phyloP scores from a whole-genome alignment of 2,888 invertebrate species.

The Syrphus vitripennis region DNA sequence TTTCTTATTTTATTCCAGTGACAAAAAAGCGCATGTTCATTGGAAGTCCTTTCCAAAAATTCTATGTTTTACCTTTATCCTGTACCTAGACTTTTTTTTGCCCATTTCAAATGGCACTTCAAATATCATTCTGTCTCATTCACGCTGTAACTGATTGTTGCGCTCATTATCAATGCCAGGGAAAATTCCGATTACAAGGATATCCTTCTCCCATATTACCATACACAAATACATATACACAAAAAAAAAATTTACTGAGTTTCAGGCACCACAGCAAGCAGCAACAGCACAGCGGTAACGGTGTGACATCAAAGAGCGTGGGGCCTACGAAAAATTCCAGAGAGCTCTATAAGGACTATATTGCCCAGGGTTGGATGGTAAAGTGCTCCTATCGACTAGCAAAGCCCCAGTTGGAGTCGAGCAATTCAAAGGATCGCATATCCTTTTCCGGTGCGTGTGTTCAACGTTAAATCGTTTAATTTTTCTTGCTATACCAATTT shows the following conservation, averaged over 20 bases:
- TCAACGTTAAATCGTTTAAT: conserved; percentile 21
- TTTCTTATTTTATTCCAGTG: conserved; percentile 4
- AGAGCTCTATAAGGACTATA: conserved; percentile 47
- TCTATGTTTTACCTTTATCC: conserved; percentile 55
- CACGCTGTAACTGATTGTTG: conserved; percentile 35
- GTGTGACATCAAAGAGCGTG: conserved; percentile 27
- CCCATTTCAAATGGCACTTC: conserved; percentile 46
- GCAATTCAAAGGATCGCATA: conserved; percentile 70
- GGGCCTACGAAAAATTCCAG: conserved; percentile 30
- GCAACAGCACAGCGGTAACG: neutral
- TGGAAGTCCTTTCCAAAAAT: conserved; percentile 43
- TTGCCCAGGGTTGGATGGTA: conserved; percentile 67
- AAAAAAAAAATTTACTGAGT: conserved; percentile 5
- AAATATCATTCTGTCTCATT: conserved; percentile 30
- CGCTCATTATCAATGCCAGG: conserved; percentile 67
- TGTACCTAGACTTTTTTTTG: no score
- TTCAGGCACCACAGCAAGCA: neutral
- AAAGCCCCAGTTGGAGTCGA: conserved; percentile 69
- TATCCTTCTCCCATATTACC: conserved; percentile 50
- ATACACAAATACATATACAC: conserved; percentile 25
- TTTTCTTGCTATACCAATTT: neutral
- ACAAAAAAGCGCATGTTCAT: conserved; percentile 41
- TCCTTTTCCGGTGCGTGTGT: conserved; percentile 67
- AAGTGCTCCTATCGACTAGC: conserved; percentile 42
- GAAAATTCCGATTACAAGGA: conserved; percentile 63